Base-by-base conservation (phyloP, 1,140 invertebrate genomes). In the Macrosteles quadrilineatus region DNA sequence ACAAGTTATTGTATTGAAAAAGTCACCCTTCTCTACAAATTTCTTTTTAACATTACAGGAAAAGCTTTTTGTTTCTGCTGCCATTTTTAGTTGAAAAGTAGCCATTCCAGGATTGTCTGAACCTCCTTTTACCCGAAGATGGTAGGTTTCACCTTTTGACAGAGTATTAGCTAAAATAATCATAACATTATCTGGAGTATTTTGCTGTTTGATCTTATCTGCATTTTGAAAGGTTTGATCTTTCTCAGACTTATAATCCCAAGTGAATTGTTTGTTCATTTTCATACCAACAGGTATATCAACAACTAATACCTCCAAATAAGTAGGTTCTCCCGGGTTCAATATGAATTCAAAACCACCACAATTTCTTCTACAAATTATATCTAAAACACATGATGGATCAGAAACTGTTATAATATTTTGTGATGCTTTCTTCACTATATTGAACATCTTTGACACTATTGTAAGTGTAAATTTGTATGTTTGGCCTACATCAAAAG, bases 281-380 rank as follows among this genome's bases (percentile, higher is more conserved):
- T 19, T 3, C n/a, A 50, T 19, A 6, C 47, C 47, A 6, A n/a
- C 6, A 19, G 47, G 47, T 19, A n/a, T 19, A 23, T 50, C 17
- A 19, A 19, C 21, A 19, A 50, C n/a, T 6, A 50, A 19, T 4
- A 23, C 47, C n/a, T 50, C 47, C 17, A 50, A 19, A 19, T 19
- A 19, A 50, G 6, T 50, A 19, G 17, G 6, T 19, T 19, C 47
- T 19, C 3, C 21, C n/a, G 47, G 47, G n/a, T 50, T 50, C n/a
- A n/a, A 50, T 50, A 9, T 6, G 6, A 19, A 50, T 50, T 11
- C 3, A 19, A 19, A n/a, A 6, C 17, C 17, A 19, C 21, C 47
- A 50, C 47, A 50, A 50, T 50, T 50, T 23, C n/a, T n/a, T 50
- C 17, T n/a, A 50, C 47, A 50, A 23, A 50, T 19, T 11, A 50